Conservation (phyloP, 2,797 vertebrate species). For the Anas georgica region DNA sequence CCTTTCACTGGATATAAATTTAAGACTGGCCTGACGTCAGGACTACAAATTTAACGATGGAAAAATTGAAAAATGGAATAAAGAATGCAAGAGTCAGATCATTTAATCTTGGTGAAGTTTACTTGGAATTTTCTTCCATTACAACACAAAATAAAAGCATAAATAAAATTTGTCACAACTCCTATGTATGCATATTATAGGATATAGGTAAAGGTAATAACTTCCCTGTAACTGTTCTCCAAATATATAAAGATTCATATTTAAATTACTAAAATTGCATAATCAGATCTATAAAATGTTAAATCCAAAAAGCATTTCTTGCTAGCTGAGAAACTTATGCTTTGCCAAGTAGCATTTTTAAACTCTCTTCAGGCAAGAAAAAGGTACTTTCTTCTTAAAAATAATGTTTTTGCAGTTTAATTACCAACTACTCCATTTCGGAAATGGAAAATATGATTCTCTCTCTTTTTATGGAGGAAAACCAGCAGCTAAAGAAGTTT, state of each 20-base stretch:
- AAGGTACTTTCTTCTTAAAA: not conserved
- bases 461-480: not conserved
- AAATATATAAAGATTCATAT: not conserved
- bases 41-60: not conserved
- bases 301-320: not conserved
- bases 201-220: not conserved
- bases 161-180: not conserved
- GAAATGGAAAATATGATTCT: not conserved
- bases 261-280: not conserved
- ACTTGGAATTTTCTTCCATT: not conserved
- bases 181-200: not conserved
- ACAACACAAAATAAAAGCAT: not conserved
- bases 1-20: not conserved
- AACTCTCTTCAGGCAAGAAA: not conserved
- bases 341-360: not conserved
- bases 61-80: not conserved
- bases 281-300: conserved; percentile 17
- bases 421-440: not conserved
- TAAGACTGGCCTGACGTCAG: not conserved
- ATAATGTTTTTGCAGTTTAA: not conserved
- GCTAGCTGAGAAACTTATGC: not conserved
- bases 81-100: not conserved
- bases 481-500: not conserved
- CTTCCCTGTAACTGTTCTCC: not conserved
- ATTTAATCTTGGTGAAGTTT: not conserved